Conservation (phyloP, 2,113 vertebrate genomes). For the Sander lucioperca region DNA sequence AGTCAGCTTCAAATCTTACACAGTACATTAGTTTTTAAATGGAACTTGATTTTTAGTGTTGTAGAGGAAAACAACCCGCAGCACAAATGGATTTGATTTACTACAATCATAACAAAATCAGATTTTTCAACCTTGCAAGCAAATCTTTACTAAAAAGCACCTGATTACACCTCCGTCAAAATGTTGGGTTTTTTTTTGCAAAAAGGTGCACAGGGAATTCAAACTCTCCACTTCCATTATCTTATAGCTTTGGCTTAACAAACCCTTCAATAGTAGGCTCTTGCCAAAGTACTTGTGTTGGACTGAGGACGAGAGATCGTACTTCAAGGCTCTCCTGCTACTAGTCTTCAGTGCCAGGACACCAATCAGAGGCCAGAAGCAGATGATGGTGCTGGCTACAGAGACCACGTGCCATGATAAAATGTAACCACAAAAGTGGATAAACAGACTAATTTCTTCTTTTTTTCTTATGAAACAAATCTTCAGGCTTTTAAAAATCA, state of each 20-base stretch:
- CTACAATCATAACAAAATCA: constrained; percentile 31
- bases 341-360: constrained; percentile 46
- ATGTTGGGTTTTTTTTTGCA: constrained; percentile 30
- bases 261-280: constrained; percentile 22
- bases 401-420: constrained; percentile 44
- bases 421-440: constrained; percentile 25
- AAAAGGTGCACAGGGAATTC: constrained; percentile 9
- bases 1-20: constrained; percentile 39
- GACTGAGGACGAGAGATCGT: constrained; percentile 37
- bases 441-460: constrained; percentile 23
- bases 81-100: constrained; percentile 57
- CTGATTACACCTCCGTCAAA: constrained; percentile 20
- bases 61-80: constrained; percentile 28
- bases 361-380: constrained; percentile 48
- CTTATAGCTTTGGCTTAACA: constrained; percentile 11
- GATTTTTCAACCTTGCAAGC: constrained; percentile 11
- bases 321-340: constrained; percentile 53
- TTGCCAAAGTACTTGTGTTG: constrained; percentile 25
- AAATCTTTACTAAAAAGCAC: constrained; percentile 23
- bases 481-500: neutral
- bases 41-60: constrained; percentile 38
- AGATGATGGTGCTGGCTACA: constrained; percentile 37
- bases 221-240: constrained; percentile 9
- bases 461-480: neutral
- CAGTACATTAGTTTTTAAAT: constrained; percentile 16